Evolutionary conservation across 2,113 vertebrate species (phyloP), one percentile per base, ranked within the genome.

Genomic region (Bagarius yarrelli): DNA sequence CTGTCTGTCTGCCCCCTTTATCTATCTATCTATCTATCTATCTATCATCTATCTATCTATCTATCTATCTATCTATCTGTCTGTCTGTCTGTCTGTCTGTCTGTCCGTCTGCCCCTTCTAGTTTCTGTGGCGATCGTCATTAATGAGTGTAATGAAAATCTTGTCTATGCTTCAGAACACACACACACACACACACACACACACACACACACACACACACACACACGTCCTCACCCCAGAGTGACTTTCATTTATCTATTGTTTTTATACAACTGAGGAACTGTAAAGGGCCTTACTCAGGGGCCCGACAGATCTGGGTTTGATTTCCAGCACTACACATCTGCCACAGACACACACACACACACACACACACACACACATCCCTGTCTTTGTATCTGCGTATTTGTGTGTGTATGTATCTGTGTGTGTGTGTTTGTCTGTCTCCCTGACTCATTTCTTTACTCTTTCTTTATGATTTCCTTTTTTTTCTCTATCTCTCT

Each of bases 71-170:
- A 95, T 93, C 90, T 93, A 85, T 93, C 94, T 95, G 94, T 94
- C 96, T 96, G 94, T 93, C 93, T 94, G 92, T 40, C 36, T 40
- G 6, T 40, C 36, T 40, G 6, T 40, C 96, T 98, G 96, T 95
- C 97, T 98, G 97, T 97, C 93, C 93, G 94, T 94, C 95, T 97
- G 97, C 96, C 98, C 96, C 95, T 95, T 93, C 94, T 94, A 94
- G 96, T 96, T 96, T 95, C 95, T 94, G 95, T 95, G 95, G 93
- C 94, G 93, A 96, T 95, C 93, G 92, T 94, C 96, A 60, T 76
- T 99, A 99, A 99, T 8, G 30, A 63, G 30, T 63, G 60, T 63
- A 63, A 15, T 8, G 5, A 63, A n/a, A 40, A 6, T 40, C 36
- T 40, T 3, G 3, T 6, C 6, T 6, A 40, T 6, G 6, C 34